Percentiles rank a stretch among this genome's conserved stretches.
Evolutionary conservation across 2,113 vertebrate species (phyloP).

Genomic region (Glaucomys volans): DNA sequence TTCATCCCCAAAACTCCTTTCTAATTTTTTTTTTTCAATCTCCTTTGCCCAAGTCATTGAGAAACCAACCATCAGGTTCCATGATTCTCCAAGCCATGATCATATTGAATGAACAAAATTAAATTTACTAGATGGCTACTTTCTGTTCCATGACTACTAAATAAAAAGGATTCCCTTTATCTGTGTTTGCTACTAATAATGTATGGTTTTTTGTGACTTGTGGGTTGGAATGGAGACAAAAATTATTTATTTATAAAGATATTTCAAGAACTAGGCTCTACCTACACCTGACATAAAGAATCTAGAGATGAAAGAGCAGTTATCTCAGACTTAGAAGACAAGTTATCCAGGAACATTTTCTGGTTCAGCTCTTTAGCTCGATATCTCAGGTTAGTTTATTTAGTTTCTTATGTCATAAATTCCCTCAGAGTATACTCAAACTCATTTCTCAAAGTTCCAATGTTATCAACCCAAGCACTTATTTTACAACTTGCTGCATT

Average conservation of each 20-base stretch:
- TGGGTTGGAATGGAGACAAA: background rate
- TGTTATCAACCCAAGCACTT: background rate
- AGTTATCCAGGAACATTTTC: background rate
- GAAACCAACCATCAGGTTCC: background rate
- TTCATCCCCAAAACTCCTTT: background rate
- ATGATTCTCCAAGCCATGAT: background rate
- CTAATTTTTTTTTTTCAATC: background rate
- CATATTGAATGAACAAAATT: background rate
- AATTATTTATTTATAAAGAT: background rate
- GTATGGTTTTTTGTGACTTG: background rate
- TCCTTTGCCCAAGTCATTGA: background rate
- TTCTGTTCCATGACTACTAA: background rate
- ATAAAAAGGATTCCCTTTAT: background rate
- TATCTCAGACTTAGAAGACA: background rate
- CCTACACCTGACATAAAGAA: background rate
- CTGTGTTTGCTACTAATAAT: background rate
- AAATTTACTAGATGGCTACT: background rate
- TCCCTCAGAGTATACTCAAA: background rate
- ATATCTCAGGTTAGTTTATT: background rate
- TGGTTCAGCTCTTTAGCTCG: background rate
- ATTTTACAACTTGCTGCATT: background rate
- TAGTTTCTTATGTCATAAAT: background rate
- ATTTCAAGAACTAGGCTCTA: background rate
- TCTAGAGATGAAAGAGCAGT: fast-evolving
- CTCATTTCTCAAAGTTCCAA: background rate